These are phyloP conservation scores for Ylistrum balloti DNA, from an alignment of 1,140 invertebrate species.

Conservation along the genomic window DNA sequence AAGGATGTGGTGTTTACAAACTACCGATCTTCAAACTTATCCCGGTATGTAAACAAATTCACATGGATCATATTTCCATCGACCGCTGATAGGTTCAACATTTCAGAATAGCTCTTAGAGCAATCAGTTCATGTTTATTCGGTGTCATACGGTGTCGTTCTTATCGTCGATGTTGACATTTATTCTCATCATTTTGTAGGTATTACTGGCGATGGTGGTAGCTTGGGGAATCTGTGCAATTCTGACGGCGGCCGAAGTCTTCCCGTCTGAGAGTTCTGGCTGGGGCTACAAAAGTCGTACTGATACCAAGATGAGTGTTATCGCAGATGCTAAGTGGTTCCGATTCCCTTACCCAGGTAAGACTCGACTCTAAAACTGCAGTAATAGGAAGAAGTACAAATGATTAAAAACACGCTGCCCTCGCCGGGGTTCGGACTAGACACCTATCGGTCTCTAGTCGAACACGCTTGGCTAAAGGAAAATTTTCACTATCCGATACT, in stretches of 20 bases:
- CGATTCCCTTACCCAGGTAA: constrained; percentile 92
- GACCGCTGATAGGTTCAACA: too few species aligned
- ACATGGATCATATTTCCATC: too few species aligned
- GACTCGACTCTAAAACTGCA: too few species aligned
- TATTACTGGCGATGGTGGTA: constrained; percentile 65
- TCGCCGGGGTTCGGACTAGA: too few species aligned
- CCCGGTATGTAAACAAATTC: not conserved
- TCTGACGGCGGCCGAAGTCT: constrained; percentile 87
- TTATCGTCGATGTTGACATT: not conserved
- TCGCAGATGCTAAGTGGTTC: constrained; percentile 91
- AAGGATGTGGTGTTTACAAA: not conserved
- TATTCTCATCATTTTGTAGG: constrained; percentile 52
- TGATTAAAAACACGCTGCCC: too few species aligned
- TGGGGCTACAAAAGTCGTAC: constrained; percentile 89
- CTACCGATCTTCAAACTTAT: not conserved
- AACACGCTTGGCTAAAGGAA: too few species aligned
- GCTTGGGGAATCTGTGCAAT: constrained; percentile 89
- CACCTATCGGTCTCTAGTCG: too few species aligned
- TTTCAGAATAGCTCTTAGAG: too few species aligned
- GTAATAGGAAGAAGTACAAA: too few species aligned
- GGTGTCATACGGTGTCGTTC: too few species aligned
- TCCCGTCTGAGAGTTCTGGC: constrained; percentile 82
- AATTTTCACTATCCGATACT: too few species aligned
- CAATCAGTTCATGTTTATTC: too few species aligned
- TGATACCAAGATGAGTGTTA: constrained; percentile 89